Percentiles rank a stretch among this genome's conserved stretches.
phyloP scores from a whole-genome alignment of 2,888 invertebrate genomes.

The Heliconius hortense region DNA sequence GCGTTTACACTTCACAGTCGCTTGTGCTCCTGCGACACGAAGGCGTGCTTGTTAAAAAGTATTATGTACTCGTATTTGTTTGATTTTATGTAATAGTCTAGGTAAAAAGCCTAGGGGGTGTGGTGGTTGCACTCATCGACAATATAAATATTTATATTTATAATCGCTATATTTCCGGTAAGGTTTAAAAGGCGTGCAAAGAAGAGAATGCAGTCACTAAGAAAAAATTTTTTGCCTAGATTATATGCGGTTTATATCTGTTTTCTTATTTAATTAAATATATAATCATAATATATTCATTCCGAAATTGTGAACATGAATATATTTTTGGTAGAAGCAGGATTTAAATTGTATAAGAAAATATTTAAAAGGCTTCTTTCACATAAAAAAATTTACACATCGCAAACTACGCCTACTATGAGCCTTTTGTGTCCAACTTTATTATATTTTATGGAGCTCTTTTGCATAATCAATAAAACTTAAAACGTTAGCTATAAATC shows the following conservation, averaged over 20 bases:
- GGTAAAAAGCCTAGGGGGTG: background rate
- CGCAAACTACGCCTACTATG: conserved; percentile 12
- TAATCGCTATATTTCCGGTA: too few species aligned
- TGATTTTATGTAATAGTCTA: too few species aligned
- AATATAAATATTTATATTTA: background rate
- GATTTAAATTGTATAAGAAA: background rate
- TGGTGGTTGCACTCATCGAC: background rate
- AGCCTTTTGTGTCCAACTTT: background rate
- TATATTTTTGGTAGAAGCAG: background rate
- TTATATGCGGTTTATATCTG: too few species aligned
- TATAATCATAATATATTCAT: background rate
- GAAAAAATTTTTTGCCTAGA: too few species aligned
- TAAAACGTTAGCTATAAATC: background rate
- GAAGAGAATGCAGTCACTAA: too few species aligned
- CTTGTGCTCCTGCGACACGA: too few species aligned
- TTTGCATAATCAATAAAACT: conserved; percentile 19
- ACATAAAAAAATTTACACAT: background rate
- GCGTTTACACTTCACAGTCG: too few species aligned
- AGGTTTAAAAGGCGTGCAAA: too few species aligned
- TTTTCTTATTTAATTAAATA: background rate
- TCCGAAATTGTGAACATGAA: background rate
- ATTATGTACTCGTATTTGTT: too few species aligned
- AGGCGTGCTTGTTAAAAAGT: too few species aligned
- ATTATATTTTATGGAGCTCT: background rate
- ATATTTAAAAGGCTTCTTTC: conserved; percentile 1